Evolutionary conservation across 37 sponge, comb jelly and placozoan genomes (phyloP).

Genomic region (Beroe ovata): DNA sequence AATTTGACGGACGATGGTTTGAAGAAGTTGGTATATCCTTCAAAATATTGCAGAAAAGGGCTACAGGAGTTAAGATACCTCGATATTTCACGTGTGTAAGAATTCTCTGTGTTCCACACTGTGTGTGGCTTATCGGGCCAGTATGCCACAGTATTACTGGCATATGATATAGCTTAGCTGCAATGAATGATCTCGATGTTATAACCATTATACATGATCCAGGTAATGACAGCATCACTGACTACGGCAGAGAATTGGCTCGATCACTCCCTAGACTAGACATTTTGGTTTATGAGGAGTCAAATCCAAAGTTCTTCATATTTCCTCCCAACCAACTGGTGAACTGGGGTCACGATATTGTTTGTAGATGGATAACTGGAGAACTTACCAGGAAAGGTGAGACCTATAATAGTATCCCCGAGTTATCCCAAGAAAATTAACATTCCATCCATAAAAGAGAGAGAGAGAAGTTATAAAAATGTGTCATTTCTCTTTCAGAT

Average conservation of each 20-base stretch:
- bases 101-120: too few relatives aligned
- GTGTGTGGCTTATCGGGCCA: too few relatives aligned
- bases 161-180: too few relatives aligned
- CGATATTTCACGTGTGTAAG: conserved; percentile 50
- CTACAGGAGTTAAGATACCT: conserved; percentile 30
- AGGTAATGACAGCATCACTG: neutral
- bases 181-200: too few relatives aligned
- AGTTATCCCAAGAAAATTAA: too few relatives aligned
- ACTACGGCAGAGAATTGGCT: neutral
- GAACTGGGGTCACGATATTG: conserved; percentile 65
- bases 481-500: too few relatives aligned
- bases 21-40: conserved; percentile 24
- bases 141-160: too few relatives aligned
- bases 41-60: conserved; percentile 26
- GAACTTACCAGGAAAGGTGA: too few relatives aligned
- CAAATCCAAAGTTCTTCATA: neutral
- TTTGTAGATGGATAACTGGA: conserved; percentile 18
- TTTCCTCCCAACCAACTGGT: neutral
- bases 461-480: too few relatives aligned
- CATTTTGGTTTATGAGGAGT: neutral
- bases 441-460: too few relatives aligned
- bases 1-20: neutral
- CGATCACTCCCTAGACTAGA: neutral
- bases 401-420: too few relatives aligned
- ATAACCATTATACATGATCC: too few relatives aligned